phyloP scores from a whole-genome alignment of 2,888 invertebrate genomes.

The Epirrhoe alternata region DNA sequence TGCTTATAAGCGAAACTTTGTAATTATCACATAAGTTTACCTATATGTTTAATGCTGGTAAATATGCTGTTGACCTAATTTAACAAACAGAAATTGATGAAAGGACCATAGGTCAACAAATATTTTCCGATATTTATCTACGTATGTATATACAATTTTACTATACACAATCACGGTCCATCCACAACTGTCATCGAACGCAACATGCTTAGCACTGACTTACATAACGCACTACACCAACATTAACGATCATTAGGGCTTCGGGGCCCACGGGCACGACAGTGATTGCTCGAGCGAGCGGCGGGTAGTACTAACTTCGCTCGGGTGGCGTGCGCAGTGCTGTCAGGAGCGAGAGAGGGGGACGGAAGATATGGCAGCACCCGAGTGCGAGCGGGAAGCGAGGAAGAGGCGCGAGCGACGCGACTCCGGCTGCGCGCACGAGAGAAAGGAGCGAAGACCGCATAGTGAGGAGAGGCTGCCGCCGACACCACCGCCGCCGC shows the following conservation, averaged over 20 bases:
- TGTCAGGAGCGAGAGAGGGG: constrained; percentile 61
- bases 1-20: constrained; percentile 37
- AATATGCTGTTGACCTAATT: constrained; percentile 28
- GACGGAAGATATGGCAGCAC: constrained; percentile 80
- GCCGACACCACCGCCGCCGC: constrained; percentile 75
- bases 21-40: constrained; percentile 21
- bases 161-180: constrained; percentile 51
- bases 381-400: constrained; percentile 84
- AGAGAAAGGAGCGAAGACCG: constrained; percentile 77
- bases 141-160: constrained; percentile 50
- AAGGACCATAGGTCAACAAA: constrained; percentile 28
- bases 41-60: constrained; percentile 15
- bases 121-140: constrained; percentile 47
- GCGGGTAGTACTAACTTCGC: constrained; percentile 78
- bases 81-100: not conserved
- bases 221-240: constrained; percentile 62
- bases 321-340: constrained; percentile 83
- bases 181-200: constrained; percentile 54
- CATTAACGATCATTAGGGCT: constrained; percentile 73
- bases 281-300: constrained; percentile 78
- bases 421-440: constrained; percentile 83
- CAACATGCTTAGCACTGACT: constrained; percentile 58
- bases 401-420: constrained; percentile 86
- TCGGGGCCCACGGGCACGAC: constrained; percentile 82
- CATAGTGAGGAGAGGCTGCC: constrained; percentile 79